Evolutionary conservation across 1,140 invertebrate species (phyloP).

Genomic region (Akabosia matsudoensis): DNA sequence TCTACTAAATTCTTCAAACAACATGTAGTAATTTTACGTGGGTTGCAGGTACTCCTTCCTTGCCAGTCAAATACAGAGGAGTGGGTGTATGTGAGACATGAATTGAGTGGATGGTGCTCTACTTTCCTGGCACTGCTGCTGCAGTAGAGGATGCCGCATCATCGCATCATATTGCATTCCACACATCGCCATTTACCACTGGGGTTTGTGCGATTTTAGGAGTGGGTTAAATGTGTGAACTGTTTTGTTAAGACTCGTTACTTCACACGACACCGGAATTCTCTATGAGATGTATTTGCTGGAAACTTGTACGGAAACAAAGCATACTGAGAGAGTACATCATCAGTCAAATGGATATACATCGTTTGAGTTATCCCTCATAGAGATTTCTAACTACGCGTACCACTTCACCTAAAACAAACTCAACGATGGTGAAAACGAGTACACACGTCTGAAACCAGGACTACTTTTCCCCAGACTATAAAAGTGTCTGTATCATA

Average conservation of each 20-base stretch:
- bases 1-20: no score
- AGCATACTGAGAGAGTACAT: not conserved
- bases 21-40: no score
- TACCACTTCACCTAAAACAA: not conserved
- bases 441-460: no score
- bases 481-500: no score
- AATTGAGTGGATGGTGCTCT: constrained; percentile 5
- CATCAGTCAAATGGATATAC: not conserved
- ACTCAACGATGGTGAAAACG: no score
- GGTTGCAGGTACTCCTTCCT: no score
- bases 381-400: not conserved
- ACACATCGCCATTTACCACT: no score
- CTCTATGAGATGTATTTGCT: not conserved
- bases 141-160: not conserved
- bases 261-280: not conserved
- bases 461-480: no score
- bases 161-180: not conserved
- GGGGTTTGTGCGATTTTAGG: not conserved
- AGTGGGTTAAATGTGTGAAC: not conserved
- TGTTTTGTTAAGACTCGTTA: not conserved
- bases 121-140: no score
- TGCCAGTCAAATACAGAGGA: not conserved
- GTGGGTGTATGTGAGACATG: constrained; percentile 9
- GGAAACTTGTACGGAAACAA: not conserved
- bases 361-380: not conserved